Base-by-base conservation (phyloP, 2,113 vertebrate species). In the Oncorhynchus tshawytscha region DNA sequence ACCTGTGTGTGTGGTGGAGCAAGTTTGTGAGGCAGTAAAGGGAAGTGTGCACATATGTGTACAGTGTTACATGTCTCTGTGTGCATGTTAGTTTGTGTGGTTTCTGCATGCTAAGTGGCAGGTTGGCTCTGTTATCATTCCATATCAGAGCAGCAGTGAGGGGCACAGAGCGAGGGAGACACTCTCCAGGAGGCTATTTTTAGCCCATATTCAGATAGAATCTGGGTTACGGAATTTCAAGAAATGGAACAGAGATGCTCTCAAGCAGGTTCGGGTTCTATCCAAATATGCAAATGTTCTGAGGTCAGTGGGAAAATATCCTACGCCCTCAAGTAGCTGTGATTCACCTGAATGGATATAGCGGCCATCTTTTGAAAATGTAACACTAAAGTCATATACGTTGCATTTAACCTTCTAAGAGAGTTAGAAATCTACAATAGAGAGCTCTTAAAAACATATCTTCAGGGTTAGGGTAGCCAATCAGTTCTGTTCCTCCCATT, bases 201-300 rank as follows among this genome's bases (percentile, higher is more conserved):
- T 48, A 48, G 15, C 71, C 54, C 71, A 5, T 62, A 31, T 73
- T 45, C 62, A 74, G 60, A 74, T 74, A 25, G 8, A 74, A 74
- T 74, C 60, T 74, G 60, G 59, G 59, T 62, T 62, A 62, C 59
- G 7, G 60, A 65, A 74, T 39, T 65, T 74, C 6, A 45, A 49
- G 22, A 74, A 49, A 64, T 29, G 22, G 34, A 74, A n/a, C 59
- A 48, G 20, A 20, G 34, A 6, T 45, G 24, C 20, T 49, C 59
- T n/a, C 5, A 62, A 22, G 7, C n/a, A 62, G 59, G 59, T 62
- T 54, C 6, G 3, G 18, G n/a, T 62, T 62, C 59, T 7, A 54
- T 54, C 13, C 16, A 16, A 54, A 54, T 18, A 54, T 54, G 16
- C 51, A 54, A 5, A 62, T 62, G 18, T n/a, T 22, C n/a, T 22